phyloP scores from a whole-genome alignment of 2,888 invertebrate genomes.

The Choreutis nemorana region DNA sequence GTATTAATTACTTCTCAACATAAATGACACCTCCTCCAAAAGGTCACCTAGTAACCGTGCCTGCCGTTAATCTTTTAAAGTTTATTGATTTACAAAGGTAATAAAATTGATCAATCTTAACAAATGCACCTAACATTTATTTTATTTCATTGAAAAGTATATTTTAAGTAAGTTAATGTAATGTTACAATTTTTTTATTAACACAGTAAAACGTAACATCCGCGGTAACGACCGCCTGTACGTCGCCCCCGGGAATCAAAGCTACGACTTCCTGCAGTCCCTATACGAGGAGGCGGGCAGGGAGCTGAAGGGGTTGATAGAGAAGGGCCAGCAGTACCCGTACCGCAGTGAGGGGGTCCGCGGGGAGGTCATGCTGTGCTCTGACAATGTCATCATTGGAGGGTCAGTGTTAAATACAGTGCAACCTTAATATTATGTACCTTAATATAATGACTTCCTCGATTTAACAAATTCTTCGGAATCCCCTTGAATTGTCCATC shows the following conservation, averaged over 20 bases:
- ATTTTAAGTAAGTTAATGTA: not conserved
- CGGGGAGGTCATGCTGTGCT: slow-evolving; percentile 79
- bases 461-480: too few species aligned
- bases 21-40: too few species aligned
- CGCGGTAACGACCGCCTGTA: slow-evolving; percentile 92
- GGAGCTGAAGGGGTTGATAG: slow-evolving; percentile 40
- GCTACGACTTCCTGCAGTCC: slow-evolving; percentile 74
- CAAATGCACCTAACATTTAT: too few species aligned
- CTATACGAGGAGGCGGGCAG: slow-evolving; percentile 63
- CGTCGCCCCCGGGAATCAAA: slow-evolving; percentile 74
- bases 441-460: too few species aligned
- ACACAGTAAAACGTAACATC: slow-evolving; percentile 77
- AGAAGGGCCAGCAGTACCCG: slow-evolving; percentile 66
- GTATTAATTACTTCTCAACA: too few species aligned
- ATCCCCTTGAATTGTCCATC: too few species aligned
- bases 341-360: slow-evolving; percentile 82
- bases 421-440: too few species aligned
- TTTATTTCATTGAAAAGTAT: not conserved
- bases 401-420: slow-evolving; percentile 71
- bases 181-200: slow-evolving; percentile 6
- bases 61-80: too few species aligned
- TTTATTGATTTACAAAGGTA: too few species aligned
- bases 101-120: too few species aligned
- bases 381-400: slow-evolving; percentile 71
- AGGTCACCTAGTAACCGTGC: too few species aligned